These are phyloP conservation scores for Willisornis vidua DNA, from an alignment of 2,113 vertebrate species.

Conservation along the genomic window DNA sequence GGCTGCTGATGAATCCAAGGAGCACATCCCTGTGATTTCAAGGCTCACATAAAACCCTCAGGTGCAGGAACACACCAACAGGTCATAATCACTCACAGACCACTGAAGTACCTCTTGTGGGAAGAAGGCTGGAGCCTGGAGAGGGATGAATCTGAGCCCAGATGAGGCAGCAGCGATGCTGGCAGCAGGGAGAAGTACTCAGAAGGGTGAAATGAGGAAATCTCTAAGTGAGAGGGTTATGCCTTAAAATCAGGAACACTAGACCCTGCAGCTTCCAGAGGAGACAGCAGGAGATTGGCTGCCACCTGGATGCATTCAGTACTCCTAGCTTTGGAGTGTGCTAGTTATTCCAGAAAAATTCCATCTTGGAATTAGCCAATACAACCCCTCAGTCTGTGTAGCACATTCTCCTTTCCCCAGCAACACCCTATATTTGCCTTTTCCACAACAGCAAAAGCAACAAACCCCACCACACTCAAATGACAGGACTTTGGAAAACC, in stretches of 20 bases:
- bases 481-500: not conserved
- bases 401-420: not conserved
- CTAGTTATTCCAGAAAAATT: not conserved
- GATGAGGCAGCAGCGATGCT: not conserved
- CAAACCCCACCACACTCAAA: not conserved
- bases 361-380: not conserved
- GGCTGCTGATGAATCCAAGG: not conserved
- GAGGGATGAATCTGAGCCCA: not conserved
- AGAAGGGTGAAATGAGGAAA: not conserved
- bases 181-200: not conserved
- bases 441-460: not conserved
- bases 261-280: not conserved
- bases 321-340: not conserved
- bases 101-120: too few species aligned
- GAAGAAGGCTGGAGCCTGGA: not conserved
- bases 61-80: not conserved
- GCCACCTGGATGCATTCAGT: not conserved
- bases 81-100: accelerated
- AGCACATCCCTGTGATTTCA: not conserved
- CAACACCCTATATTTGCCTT: not conserved
- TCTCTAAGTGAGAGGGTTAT: not conserved
- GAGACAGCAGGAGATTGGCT: not conserved
- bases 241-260: not conserved
- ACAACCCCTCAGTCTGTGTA: not conserved
- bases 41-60: not conserved